Evolutionary conservation across 2,113 vertebrate genomes (phyloP).

Genomic region (Phocoena sinus): DNA sequence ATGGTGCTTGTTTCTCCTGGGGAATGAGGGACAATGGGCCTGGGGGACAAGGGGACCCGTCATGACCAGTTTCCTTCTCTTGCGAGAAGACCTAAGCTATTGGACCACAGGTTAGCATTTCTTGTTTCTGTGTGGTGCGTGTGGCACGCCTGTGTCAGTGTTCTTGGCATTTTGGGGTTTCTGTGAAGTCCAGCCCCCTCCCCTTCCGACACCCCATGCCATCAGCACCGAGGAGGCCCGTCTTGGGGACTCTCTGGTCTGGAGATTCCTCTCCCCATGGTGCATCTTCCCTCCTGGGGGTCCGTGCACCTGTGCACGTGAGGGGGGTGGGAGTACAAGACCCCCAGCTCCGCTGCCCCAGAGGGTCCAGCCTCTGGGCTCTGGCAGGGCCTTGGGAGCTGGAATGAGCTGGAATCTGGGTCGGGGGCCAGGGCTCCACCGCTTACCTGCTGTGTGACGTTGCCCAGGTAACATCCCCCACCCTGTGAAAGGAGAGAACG

Average conservation of each 20-base stretch:
- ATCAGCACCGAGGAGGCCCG: not conserved
- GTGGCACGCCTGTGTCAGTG: accelerated
- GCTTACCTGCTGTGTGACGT: not conserved
- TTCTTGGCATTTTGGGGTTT: not conserved
- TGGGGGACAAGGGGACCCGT: too few species aligned
- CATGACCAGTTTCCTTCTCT: not conserved
- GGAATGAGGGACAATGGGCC: not conserved
- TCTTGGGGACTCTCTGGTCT: not conserved
- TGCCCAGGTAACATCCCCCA: not conserved
- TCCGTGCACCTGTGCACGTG: accelerated
- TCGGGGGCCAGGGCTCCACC: not conserved
- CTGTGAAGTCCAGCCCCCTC: not conserved
- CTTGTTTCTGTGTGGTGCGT: too few species aligned
- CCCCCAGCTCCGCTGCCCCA: not conserved
- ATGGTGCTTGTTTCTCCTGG: not conserved
- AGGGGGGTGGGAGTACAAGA: accelerated
- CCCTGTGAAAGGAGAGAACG: not conserved
- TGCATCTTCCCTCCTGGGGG: not conserved
- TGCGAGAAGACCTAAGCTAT: not conserved
- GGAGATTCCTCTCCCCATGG: not conserved
- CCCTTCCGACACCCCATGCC: too few species aligned
- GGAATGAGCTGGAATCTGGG: not conserved
- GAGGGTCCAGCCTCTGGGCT: not conserved
- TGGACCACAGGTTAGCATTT: not conserved
- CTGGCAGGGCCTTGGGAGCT: not conserved